Conservation (phyloP, 2,113 vertebrate genomes). For the Ancistrus triradiatus region DNA sequence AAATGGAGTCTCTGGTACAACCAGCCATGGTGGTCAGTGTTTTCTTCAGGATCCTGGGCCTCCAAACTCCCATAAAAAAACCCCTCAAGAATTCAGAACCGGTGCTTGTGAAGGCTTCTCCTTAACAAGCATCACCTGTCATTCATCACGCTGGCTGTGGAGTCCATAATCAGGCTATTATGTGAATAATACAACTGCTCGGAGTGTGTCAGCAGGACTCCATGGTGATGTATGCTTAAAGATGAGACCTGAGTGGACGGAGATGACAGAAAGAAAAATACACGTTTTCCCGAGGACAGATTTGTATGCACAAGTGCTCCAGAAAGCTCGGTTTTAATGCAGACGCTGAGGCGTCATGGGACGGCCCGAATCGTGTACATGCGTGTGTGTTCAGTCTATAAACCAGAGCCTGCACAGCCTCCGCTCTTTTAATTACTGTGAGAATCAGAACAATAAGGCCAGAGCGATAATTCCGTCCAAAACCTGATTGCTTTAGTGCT, state of each 20-base stretch:
- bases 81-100: neutral
- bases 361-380: neutral
- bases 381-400: slow-evolving; percentile 8
- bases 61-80: neutral
- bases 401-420: neutral
- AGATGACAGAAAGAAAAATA: neutral
- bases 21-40: neutral
- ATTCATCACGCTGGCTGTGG: slow-evolving; percentile 5
- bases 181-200: slow-evolving; percentile 9
- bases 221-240: neutral
- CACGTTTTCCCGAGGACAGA: neutral
- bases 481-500: slow-evolving; percentile 14
- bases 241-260: neutral
- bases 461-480: neutral
- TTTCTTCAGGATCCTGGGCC: slow-evolving; percentile 1
- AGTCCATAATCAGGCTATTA: slow-evolving; percentile 16
- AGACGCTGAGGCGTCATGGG: slow-evolving; percentile 3
- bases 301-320: slow-evolving; percentile 4
- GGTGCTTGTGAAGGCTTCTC: neutral
- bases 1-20: no score
- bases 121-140: slow-evolving; percentile 24
- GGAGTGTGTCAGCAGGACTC: slow-evolving; percentile 2
- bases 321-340: neutral
- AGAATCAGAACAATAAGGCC: slow-evolving; percentile 14
- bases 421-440: slow-evolving; percentile 1